phyloP scores from a whole-genome alignment of 1,140 invertebrate species.

The Aphidius ervi region DNA sequence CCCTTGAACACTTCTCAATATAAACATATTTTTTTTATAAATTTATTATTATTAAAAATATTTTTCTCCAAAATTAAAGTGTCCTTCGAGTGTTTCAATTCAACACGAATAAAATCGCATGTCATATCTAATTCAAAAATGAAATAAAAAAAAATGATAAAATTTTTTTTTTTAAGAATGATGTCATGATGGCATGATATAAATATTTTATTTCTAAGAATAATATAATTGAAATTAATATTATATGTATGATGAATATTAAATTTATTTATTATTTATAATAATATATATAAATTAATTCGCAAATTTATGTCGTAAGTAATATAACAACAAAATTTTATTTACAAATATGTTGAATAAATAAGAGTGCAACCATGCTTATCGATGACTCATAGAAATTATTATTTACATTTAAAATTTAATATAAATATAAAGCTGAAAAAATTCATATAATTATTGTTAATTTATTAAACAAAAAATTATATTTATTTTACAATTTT shows the following conservation, averaged over 20 bases:
- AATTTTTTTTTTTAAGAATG: slow-evolving; percentile 3
- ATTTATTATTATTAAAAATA: background rate
- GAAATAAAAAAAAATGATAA: background rate
- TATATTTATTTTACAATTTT: background rate
- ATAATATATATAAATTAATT: too few species aligned
- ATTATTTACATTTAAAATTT: background rate
- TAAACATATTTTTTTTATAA: background rate
- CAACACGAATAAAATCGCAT: slow-evolving; percentile 1
- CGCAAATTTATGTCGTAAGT: background rate
- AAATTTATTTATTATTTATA: too few species aligned
- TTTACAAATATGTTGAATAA: background rate
- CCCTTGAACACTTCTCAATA: background rate
- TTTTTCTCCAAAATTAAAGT: background rate
- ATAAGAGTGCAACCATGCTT: slow-evolving; percentile 3
- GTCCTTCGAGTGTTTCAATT: slow-evolving; percentile 9
- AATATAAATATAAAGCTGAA: background rate
- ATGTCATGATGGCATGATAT: background rate
- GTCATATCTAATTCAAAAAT: background rate
- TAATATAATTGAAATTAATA: background rate
- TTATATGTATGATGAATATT: too few species aligned
- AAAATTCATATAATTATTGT: background rate
- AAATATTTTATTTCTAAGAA: background rate
- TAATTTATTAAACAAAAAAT: background rate
- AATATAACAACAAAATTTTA: slow-evolving; percentile 2
- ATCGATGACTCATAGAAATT: slow-evolving; percentile 20